Conservation (phyloP, 2,888 invertebrate genomes). For the Scaptomyza polygonia region DNA sequence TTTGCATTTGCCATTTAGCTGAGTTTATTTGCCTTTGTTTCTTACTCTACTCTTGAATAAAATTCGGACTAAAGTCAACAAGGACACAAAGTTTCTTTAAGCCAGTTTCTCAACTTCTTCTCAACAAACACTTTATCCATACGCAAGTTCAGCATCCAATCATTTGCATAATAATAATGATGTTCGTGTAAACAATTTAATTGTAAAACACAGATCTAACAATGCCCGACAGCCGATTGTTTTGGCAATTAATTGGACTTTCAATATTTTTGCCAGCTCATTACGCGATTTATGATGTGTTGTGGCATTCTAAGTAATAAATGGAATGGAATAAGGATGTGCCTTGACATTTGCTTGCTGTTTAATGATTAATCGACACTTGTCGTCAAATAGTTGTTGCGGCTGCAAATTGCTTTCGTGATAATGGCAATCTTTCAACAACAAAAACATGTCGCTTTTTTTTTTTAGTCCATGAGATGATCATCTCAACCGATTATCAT, state of each 20-base stretch:
- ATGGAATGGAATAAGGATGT: conserved; percentile 55
- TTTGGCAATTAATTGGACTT: conserved; percentile 31
- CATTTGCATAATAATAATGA: conserved; percentile 12
- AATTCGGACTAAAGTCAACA: too few relatives aligned
- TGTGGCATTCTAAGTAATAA: conserved; percentile 35
- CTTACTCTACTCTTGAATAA: too few relatives aligned
- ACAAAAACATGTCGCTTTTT: not conserved
- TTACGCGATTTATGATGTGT: conserved; percentile 39
- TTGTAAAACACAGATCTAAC: too few relatives aligned
- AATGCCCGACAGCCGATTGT: conserved; percentile 53
- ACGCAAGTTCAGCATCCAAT: conserved; percentile 9
- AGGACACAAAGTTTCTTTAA: too few relatives aligned
- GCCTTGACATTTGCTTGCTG: conserved; percentile 71
- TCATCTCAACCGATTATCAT: conserved; percentile 37
- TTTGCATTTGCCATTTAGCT: too few relatives aligned
- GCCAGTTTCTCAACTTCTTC: too few relatives aligned
- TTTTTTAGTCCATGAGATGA: conserved; percentile 17
- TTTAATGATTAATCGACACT: conserved; percentile 63
- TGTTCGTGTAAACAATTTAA: conserved; percentile 42
- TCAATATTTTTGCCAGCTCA: conserved; percentile 46
- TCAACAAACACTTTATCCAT: conserved; percentile 8
- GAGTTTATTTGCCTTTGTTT: too few relatives aligned
- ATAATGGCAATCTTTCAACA: conserved; percentile 37
- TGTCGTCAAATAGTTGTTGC: conserved; percentile 29
- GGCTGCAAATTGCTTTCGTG: conserved; percentile 57